Conservation (phyloP, 1,140 invertebrate genomes). For the Drosophila littoralis region DNA sequence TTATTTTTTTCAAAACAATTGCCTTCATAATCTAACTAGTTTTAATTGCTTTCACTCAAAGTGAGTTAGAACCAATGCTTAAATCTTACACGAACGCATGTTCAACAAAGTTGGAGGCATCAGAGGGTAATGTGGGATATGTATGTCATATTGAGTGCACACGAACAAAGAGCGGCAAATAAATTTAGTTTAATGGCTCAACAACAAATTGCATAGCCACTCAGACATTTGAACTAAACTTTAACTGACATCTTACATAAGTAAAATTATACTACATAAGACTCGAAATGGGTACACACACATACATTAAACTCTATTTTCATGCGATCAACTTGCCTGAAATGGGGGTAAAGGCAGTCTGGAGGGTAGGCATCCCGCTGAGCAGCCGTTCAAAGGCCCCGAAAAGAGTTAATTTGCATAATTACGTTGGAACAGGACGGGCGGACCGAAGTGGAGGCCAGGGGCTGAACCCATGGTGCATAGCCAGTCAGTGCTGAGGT, state of each 20-base stretch:
- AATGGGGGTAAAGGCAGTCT: not conserved
- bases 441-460: constrained; percentile 16
- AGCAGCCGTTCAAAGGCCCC: constrained; percentile 66
- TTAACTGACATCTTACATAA: constrained; percentile 72
- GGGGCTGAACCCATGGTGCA: constrained; percentile 44
- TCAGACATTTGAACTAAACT: constrained; percentile 53
- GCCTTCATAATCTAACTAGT: too few species aligned
- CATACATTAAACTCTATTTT: constrained; percentile 26
- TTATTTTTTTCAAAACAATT: too few species aligned
- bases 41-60: not conserved
- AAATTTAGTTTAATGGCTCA: constrained; percentile 59
- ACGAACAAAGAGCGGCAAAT: constrained; percentile 68
- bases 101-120: not conserved
- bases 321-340: constrained; percentile 28
- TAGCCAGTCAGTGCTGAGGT: constrained; percentile 43
- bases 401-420: constrained; percentile 81
- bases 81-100: not conserved
- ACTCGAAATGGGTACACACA: constrained; percentile 23
- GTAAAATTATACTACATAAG: constrained; percentile 39
- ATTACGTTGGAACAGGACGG: constrained; percentile 60
- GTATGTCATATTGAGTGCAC: constrained; percentile 74
- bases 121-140: constrained; percentile 12
- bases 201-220: constrained; percentile 66
- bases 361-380: constrained; percentile 52
- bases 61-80: not conserved